phyloP scores from a whole-genome alignment of 2,888 invertebrate species.

The Tipula confusa region DNA sequence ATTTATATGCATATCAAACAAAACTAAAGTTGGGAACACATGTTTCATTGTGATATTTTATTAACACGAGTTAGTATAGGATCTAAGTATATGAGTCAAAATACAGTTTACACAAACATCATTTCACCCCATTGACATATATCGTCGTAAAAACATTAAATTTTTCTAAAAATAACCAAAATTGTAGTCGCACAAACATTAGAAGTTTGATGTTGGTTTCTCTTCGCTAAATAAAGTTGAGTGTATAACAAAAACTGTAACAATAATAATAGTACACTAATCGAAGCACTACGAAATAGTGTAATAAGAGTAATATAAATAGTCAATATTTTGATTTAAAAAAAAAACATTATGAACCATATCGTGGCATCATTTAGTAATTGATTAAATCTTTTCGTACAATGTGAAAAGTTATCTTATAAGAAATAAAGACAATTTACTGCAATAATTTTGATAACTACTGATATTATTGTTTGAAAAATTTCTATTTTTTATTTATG shows the following conservation, averaged over 20 bases:
- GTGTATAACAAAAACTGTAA: not conserved
- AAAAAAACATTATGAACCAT: too few relatives aligned
- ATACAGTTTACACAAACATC: not conserved
- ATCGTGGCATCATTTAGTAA: too few relatives aligned
- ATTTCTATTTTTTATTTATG: too few relatives aligned
- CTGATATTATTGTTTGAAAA: too few relatives aligned
- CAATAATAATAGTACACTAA: not conserved
- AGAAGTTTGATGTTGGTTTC: not conserved
- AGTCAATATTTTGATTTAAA: too few relatives aligned
- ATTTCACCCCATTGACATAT: not conserved
- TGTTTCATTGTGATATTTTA: not conserved
- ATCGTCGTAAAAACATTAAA: not conserved
- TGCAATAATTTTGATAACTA: too few relatives aligned
- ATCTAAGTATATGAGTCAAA: not conserved
- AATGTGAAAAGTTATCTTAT: too few relatives aligned
- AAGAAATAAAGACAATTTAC: too few relatives aligned
- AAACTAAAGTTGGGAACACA: not conserved
- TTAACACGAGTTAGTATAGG: not conserved
- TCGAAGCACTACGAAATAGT: not conserved
- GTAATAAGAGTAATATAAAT: not conserved
- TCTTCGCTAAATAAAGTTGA: not conserved
- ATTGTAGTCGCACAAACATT: not conserved
- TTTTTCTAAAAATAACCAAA: constrained; percentile 3
- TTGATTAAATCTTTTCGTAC: too few relatives aligned
- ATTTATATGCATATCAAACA: not conserved